Conservation (phyloP, 2,113 vertebrate genomes). For the Ifrita kowaldi region DNA sequence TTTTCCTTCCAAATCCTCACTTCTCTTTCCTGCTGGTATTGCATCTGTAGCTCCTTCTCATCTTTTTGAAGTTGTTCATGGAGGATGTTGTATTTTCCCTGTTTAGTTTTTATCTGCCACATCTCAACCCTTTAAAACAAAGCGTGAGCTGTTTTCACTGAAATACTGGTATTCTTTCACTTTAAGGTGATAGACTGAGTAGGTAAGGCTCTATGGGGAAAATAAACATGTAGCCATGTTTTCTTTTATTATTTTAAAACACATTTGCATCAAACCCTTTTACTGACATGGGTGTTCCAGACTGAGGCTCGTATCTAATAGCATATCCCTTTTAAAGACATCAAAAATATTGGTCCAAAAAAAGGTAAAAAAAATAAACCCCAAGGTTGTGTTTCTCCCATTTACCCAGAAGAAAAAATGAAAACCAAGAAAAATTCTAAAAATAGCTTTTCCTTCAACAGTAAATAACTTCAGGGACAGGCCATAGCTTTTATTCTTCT, state of each 20-base stretch:
- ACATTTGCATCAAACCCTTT: background rate
- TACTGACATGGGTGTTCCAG: background rate
- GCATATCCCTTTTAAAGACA: background rate
- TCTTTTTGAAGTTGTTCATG: constrained; percentile 53
- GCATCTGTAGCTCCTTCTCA: constrained; percentile 51
- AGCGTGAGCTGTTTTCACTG: background rate
- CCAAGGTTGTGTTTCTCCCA: background rate
- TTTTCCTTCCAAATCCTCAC: constrained; percentile 70
- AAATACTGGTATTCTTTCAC: background rate
- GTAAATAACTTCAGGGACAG: background rate
- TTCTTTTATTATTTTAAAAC: background rate
- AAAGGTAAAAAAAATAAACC: background rate
- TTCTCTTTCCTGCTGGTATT: constrained; percentile 35
- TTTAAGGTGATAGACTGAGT: background rate
- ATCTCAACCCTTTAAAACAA: constrained; percentile 69
- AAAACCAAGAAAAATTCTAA: background rate
- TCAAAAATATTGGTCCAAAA: background rate
- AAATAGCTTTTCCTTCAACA: background rate
- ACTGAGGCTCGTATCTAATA: background rate
- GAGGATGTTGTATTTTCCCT: constrained; percentile 60
- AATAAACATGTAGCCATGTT: background rate
- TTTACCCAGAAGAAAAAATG: background rate
- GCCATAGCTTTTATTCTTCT: background rate
- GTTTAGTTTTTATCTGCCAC: constrained; percentile 76
- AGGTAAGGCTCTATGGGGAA: background rate